These are phyloP conservation scores for Muntiacus muntjak DNA, from an alignment of 2,113 vertebrate species.

Conservation along the genomic window DNA sequence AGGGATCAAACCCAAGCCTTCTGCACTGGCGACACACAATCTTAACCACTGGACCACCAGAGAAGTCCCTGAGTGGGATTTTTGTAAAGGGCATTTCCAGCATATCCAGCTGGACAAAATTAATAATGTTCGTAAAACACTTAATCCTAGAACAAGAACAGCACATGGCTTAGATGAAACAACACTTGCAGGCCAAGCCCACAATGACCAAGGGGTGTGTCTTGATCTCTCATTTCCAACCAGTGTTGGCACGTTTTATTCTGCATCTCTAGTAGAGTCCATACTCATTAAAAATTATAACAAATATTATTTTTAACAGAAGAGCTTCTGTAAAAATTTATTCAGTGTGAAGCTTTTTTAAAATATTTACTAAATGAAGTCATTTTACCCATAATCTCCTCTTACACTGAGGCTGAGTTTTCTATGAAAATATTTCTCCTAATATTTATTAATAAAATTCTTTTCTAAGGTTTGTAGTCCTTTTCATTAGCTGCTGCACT, in stretches of 20 bases:
- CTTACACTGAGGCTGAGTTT: not conserved
- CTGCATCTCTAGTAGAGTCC: not conserved
- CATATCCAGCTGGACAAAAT: not conserved
- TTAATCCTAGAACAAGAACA: not conserved
- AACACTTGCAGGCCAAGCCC: fast-evolving
- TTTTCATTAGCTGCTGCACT: not conserved
- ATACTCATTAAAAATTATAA: not conserved
- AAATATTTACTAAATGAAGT: not conserved
- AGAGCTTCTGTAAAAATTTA: not conserved
- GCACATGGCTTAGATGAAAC: not conserved
- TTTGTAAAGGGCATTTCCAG: not conserved
- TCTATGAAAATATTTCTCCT: constrained; percentile 32
- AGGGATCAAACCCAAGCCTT: not conserved
- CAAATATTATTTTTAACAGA: not conserved
- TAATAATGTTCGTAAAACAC: not conserved
- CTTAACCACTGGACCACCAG: not conserved
- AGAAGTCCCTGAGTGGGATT: not conserved
- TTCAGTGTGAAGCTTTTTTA: not conserved
- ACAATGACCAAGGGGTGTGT: not conserved
- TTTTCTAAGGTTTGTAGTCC: not conserved
- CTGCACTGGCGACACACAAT: not conserved
- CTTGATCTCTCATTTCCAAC: not conserved
- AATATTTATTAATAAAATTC: constrained; percentile 41
- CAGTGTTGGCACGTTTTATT: not conserved
- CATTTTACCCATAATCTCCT: constrained; percentile 17